Base-by-base conservation (phyloP, 1,140 invertebrate species). In the Drosophila obscura region DNA sequence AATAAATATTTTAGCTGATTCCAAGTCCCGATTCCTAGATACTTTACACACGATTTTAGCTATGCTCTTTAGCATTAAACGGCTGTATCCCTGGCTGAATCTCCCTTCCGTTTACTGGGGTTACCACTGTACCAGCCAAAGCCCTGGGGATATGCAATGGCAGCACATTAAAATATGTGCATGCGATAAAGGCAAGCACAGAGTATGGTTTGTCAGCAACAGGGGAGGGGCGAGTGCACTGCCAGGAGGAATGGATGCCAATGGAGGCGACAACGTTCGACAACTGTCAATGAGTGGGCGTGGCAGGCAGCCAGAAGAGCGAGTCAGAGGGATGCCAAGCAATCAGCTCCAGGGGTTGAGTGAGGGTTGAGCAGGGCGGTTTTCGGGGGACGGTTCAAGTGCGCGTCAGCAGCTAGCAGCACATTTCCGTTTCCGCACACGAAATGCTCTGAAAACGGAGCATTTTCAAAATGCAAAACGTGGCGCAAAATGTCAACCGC, bases 341-440 rank as follows among this genome's bases (percentile, higher is more conserved):
- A 43, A 39, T 46, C 26, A 41, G 43, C 35, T 39, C 11, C 1
- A 39, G 35, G 35, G 35, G 8, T 50, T 46, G 43, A 9, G 31
- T 50, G n/a, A 22, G 43, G n/a, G n/a, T 16, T 2, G 7, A 46
- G 44, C 22, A 24, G 15, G 45, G 19, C 16, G 52, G 22, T 24
- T 43, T 77, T 16, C 16, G 41, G 61, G 62, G 50, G 59, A 43
- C 50, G 58, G 69, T 58, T 82, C 80, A 84, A 83, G 75, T 81
- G 67, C 78, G 61, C 78, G 78, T 72, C 67, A 76, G 66, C 62
- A 79, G 65, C 80, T 75, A 75, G 80, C 71, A 83, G 82, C 82
- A 85, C 82, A 85, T 85, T 85, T 85, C 82, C 82, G 82, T 87
- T 85, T 85, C 82, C 82, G 82, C 63, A 85, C 82, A 85, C 82